These are phyloP conservation scores for Meandrina meandrites DNA, from an alignment of 92 coral and sea anemone species.

Conservation along the genomic window DNA sequence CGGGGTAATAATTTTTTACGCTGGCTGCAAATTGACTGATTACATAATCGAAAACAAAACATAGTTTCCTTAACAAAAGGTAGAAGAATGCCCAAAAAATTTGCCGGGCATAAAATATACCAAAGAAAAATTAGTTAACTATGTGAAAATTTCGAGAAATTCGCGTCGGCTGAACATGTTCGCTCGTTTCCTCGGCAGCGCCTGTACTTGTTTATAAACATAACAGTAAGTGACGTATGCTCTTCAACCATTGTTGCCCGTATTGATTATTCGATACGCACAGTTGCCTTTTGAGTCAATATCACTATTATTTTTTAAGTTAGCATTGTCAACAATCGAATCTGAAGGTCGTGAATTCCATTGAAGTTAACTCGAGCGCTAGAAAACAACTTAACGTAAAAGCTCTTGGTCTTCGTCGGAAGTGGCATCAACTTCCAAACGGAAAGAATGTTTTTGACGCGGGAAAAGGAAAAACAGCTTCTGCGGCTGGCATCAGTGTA, in stretches of 20 bases:
- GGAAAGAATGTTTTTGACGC: background rate
- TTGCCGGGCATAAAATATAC: background rate
- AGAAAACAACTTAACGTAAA: background rate
- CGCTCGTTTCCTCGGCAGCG: slow-evolving; percentile 20
- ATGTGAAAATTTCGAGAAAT: background rate
- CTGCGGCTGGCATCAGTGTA: background rate
- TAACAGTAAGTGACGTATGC: slow-evolving; percentile 11
- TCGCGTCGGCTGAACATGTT: background rate
- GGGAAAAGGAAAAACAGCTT: background rate
- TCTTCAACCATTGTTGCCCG: background rate
- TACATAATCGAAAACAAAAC: background rate
- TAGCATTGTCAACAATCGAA: slow-evolving; percentile 16
- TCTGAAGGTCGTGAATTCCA: slow-evolving; percentile 23
- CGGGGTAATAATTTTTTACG: no score
- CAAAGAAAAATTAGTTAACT: background rate
- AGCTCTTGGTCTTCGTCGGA: background rate
- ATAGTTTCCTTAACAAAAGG: background rate
- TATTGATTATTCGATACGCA: slow-evolving; percentile 24
- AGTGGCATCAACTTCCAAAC: background rate
- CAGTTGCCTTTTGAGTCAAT: slow-evolving; percentile 27
- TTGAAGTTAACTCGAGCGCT: slow-evolving; percentile 45
- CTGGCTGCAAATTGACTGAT: background rate
- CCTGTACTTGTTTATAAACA: background rate
- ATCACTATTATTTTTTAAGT: slow-evolving; percentile 30
- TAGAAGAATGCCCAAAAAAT: background rate